A percentile compares a stretch with the other conserved stretches of the same genome.
phyloP scores from a whole-genome alignment of 2,888 invertebrate species.

The Ctenicera cuprea region DNA sequence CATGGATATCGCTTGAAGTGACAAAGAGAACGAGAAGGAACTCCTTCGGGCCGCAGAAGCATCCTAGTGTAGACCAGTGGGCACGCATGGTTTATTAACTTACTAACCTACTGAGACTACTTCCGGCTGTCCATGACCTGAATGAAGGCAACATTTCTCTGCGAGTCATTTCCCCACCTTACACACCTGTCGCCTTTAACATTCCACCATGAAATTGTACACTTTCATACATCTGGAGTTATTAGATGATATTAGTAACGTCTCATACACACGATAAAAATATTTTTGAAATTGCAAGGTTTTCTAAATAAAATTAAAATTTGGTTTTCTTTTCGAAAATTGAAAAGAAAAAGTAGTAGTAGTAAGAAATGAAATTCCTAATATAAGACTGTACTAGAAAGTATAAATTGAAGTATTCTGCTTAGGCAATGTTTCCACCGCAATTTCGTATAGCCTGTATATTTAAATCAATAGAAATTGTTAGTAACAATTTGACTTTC shows the following conservation, averaged over 20 bases:
- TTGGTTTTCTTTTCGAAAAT: too few relatives aligned
- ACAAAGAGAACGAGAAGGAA: constrained; percentile 34
- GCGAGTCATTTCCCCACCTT: constrained; percentile 55
- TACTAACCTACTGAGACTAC: constrained; percentile 66
- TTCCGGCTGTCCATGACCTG: constrained; percentile 66
- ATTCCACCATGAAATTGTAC: constrained; percentile 42
- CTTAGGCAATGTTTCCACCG: too few relatives aligned
- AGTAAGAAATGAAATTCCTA: too few relatives aligned
- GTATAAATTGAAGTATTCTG: too few relatives aligned
- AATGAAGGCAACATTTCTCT: constrained; percentile 59
- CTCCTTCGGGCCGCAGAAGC: constrained; percentile 15
- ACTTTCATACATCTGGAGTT: constrained; percentile 1
- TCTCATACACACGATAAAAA: neutral
- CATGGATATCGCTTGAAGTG: constrained; percentile 27
- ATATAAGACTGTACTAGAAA: too few relatives aligned
- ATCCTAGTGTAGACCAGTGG: constrained; percentile 31
- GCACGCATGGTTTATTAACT: constrained; percentile 63
- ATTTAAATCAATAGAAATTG: too few relatives aligned
- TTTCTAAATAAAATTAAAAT: too few relatives aligned
- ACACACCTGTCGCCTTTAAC: constrained; percentile 52
- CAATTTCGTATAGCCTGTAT: too few relatives aligned
- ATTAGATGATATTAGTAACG: neutral
- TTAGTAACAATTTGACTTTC: too few relatives aligned
- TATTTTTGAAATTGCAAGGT: too few relatives aligned
- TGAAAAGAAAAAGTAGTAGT: too few relatives aligned